These are phyloP conservation scores for Scylla paramamosain DNA, from an alignment of 1,140 invertebrate species.

Conservation along the genomic window DNA sequence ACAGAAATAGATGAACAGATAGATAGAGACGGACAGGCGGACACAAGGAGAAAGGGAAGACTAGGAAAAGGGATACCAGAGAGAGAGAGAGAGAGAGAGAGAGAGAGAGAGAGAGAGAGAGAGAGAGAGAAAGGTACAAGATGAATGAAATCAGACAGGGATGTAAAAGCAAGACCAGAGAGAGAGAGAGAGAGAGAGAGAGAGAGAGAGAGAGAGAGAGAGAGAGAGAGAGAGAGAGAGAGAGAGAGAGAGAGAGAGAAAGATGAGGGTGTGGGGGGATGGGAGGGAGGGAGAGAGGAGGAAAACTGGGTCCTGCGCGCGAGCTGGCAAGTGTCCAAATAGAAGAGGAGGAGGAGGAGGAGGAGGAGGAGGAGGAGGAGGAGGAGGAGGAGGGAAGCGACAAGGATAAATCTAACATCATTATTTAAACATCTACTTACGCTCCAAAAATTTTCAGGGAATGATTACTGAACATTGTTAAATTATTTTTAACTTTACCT, in stretches of 20 bases:
- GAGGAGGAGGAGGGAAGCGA: no score
- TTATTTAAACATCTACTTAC: not conserved
- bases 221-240: no score
- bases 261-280: no score
- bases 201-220: not conserved
- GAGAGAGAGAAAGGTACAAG: no score
- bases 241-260: not conserved
- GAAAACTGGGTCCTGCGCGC: not conserved
- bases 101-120: not conserved
- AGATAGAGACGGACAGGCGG: not conserved
- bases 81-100: not conserved
- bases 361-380: no score
- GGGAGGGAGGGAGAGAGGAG: not conserved
- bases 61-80: not conserved
- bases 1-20: constrained; percentile 14
- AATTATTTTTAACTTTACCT: not conserved
- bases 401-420: not conserved
- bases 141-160: not conserved
- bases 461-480: not conserved
- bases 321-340: not conserved
- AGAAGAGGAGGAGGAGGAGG: not conserved
- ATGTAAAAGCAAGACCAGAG: not conserved
- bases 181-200: constrained; percentile 20
- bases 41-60: not conserved
- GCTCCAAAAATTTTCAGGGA: not conserved